phyloP scores from a whole-genome alignment of 2,113 vertebrate genomes.

The Aythya baeri region DNA sequence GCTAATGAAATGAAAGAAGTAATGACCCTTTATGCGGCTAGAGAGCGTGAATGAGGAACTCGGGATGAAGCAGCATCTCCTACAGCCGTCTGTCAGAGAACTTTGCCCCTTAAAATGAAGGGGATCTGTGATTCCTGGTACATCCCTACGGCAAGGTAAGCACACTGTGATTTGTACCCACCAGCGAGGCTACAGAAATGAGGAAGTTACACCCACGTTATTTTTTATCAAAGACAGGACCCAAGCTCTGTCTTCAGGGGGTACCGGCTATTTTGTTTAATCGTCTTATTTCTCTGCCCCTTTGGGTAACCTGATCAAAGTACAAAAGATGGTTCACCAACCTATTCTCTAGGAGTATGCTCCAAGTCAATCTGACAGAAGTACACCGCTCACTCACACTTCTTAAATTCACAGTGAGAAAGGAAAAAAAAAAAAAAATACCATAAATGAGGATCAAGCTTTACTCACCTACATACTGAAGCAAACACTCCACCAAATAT shows the following conservation, averaged over 20 bases:
- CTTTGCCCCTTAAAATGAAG: not conserved
- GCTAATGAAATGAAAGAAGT: not conserved
- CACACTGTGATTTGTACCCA: accelerated
- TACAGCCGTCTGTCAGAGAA: too few species aligned
- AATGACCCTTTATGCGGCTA: not conserved
- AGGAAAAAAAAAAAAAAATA: too few species aligned
- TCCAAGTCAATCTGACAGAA: too few species aligned
- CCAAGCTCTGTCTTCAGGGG: not conserved
- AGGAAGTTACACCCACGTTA: not conserved
- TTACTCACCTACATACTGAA: not conserved
- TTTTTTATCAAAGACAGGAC: not conserved
- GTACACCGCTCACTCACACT: not conserved
- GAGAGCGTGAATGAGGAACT: accelerated
- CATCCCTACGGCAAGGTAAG: not conserved
- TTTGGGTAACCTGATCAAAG: not conserved
- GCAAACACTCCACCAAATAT: not conserved
- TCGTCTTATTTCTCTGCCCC: not conserved
- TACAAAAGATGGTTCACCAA: not conserved
- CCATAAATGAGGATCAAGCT: not conserved
- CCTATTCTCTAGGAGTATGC: accelerated
- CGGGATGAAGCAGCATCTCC: accelerated
- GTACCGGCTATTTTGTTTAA: not conserved
- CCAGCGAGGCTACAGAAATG: not conserved
- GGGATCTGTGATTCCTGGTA: not conserved
- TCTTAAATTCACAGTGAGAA: too few species aligned